Conservation (phyloP, 2,113 vertebrate species). For the Propithecus coquereli region DNA sequence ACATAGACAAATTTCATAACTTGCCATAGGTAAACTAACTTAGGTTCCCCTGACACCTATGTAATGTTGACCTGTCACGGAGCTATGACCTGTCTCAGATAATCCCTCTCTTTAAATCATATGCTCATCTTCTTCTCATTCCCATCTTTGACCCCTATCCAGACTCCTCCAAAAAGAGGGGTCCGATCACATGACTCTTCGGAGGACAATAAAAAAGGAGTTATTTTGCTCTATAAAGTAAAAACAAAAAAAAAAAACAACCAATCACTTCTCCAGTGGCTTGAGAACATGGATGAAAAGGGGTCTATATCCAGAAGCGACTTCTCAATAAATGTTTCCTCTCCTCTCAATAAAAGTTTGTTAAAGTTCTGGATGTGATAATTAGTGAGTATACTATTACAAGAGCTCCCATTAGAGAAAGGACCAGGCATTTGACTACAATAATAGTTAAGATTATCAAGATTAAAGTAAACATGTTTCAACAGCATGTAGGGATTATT, state of each 20-base stretch:
- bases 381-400: neutral
- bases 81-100: neutral
- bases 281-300: neutral
- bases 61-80: neutral
- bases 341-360: neutral
- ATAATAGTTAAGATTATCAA: neutral
- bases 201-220: neutral
- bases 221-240: neutral
- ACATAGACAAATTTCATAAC: neutral
- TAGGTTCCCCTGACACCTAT: neutral
- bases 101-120: neutral
- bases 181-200: neutral
- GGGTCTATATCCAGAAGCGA: neutral
- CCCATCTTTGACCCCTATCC: neutral
- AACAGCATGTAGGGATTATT: neutral
- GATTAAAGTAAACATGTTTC: neutral
- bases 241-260: neutral
- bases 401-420: neutral
- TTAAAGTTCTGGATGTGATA: neutral
- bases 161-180: neutral
- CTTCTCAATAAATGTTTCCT: slow-evolving; percentile 16
- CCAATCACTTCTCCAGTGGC: neutral
- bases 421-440: neutral
- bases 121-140: neutral
- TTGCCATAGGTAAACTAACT: neutral